These are phyloP conservation scores for Anableps anableps DNA, from an alignment of 2,797 vertebrate species.

Conservation along the genomic window DNA sequence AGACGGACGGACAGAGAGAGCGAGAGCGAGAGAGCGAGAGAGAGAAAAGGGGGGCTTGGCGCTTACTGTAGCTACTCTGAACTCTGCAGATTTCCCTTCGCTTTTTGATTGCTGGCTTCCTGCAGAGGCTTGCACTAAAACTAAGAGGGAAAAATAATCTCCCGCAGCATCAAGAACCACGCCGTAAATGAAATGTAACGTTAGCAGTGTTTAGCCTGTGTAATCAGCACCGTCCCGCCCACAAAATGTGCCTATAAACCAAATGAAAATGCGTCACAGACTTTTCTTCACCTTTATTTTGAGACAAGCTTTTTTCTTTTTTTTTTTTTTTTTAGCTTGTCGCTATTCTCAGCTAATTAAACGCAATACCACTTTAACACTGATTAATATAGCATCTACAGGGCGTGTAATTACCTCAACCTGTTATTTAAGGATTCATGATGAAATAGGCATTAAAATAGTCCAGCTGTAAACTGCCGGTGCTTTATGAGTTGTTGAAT, in stretches of 20 bases:
- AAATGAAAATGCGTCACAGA: conserved; percentile 75
- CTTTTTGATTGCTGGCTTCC: conserved; percentile 33
- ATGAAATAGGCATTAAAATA: not conserved
- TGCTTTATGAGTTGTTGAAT: conserved; percentile 17
- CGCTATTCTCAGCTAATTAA: not conserved
- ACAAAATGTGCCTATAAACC: conserved; percentile 65
- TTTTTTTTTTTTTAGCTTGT: not conserved
- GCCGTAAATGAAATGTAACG: not conserved
- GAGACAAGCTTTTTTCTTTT: not conserved
- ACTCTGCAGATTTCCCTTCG: conserved; percentile 45
- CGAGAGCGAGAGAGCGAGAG: not conserved
- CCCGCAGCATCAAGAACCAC: conserved; percentile 9
- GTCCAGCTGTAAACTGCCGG: not conserved
- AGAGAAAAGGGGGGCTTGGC: conserved; percentile 20
- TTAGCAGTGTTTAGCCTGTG: conserved; percentile 47
- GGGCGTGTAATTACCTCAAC: not conserved
- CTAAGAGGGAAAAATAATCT: not conserved
- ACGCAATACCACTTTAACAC: not conserved
- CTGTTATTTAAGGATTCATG: not conserved
- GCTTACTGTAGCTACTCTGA: conserved; percentile 41
- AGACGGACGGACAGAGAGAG: conserved; percentile 5
- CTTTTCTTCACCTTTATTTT: conserved; percentile 43
- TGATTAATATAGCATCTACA: not conserved
- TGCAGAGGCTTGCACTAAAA: conserved; percentile 10
- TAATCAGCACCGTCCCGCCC: conserved; percentile 65